Evolutionary conservation across 1,140 invertebrate genomes (phyloP).

Genomic region (Drosophila tristis): DNA sequence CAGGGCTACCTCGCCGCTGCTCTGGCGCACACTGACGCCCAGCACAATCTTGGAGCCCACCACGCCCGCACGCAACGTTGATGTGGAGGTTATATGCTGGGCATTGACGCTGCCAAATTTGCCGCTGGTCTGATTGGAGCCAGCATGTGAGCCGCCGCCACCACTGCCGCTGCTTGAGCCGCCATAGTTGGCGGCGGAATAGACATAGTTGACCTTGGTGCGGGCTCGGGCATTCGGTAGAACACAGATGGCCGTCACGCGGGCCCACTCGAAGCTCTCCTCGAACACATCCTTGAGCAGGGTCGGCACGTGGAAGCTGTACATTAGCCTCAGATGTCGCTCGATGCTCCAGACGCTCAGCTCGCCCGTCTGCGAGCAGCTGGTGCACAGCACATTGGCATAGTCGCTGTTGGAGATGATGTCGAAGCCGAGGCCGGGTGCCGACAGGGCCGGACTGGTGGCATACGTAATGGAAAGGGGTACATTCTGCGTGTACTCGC

Average conservation of each 20-base stretch:
- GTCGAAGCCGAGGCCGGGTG: slow-evolving; percentile 84
- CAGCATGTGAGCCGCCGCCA: slow-evolving; percentile 30
- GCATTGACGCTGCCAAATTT: slow-evolving; percentile 59
- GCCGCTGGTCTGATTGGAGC: slow-evolving; percentile 28
- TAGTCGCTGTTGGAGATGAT: slow-evolving; percentile 87
- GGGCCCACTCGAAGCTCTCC: slow-evolving; percentile 73
- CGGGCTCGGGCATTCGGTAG: slow-evolving; percentile 73
- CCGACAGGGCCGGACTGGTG: slow-evolving; percentile 90
- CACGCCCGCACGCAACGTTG: slow-evolving; percentile 77
- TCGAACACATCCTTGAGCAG: slow-evolving; percentile 77
- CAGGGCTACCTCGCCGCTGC: slow-evolving; percentile 73
- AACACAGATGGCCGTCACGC: slow-evolving; percentile 77
- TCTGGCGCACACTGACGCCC: slow-evolving; percentile 72
- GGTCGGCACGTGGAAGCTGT: slow-evolving; percentile 69
- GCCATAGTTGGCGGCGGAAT: slow-evolving; percentile 56
- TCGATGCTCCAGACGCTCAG: slow-evolving; percentile 90
- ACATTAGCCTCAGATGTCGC: slow-evolving; percentile 87
- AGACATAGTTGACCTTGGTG: slow-evolving; percentile 73
- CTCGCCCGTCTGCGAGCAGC: slow-evolving; percentile 85
- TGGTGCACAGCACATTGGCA: slow-evolving; percentile 89
- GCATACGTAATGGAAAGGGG: slow-evolving; percentile 95
- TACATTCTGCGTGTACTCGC: slow-evolving; percentile 97
- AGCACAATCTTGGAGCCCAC: slow-evolving; percentile 79
- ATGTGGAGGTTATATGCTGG: slow-evolving; percentile 75
- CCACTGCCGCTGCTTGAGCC: slow-evolving; percentile 34